These are phyloP conservation scores for Streptopelia turtur DNA, from an alignment of 2,797 vertebrate genomes.

Conservation along the genomic window DNA sequence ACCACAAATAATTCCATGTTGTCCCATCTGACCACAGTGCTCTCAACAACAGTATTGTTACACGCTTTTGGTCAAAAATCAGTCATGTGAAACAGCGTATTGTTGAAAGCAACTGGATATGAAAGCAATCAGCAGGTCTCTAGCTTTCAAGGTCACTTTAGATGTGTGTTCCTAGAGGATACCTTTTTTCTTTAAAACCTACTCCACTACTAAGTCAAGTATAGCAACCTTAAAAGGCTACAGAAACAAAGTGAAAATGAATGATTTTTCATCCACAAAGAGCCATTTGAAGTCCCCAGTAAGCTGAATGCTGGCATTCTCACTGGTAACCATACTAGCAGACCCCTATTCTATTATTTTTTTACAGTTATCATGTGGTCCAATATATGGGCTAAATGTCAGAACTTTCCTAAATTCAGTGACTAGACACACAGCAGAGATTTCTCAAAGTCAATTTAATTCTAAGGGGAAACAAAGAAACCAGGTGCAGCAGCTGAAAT, in stretches of 20 bases:
- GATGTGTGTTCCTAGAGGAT: neutral
- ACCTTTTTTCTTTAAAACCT: neutral
- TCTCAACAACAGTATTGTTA: neutral
- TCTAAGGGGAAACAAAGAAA: neutral
- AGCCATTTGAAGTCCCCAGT: neutral
- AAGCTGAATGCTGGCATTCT: neutral
- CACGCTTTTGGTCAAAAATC: neutral
- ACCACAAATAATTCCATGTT: neutral
- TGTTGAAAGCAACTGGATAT: neutral
- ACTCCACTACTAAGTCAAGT: neutral
- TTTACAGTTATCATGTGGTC: neutral
- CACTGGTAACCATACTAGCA: neutral
- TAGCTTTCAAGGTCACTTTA: neutral
- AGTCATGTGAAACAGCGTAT: neutral
- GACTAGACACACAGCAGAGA: neutral
- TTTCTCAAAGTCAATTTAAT: neutral
- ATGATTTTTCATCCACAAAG: neutral
- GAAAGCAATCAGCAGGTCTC: neutral
- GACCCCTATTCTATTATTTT: neutral
- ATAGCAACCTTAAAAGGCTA: neutral
- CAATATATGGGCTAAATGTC: neutral
- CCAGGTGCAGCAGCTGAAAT: neutral
- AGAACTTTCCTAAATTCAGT: neutral
- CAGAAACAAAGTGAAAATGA: neutral
- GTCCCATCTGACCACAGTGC: neutral